Conservation (phyloP, 2,113 vertebrate species). For the Calidris pugnax region DNA sequence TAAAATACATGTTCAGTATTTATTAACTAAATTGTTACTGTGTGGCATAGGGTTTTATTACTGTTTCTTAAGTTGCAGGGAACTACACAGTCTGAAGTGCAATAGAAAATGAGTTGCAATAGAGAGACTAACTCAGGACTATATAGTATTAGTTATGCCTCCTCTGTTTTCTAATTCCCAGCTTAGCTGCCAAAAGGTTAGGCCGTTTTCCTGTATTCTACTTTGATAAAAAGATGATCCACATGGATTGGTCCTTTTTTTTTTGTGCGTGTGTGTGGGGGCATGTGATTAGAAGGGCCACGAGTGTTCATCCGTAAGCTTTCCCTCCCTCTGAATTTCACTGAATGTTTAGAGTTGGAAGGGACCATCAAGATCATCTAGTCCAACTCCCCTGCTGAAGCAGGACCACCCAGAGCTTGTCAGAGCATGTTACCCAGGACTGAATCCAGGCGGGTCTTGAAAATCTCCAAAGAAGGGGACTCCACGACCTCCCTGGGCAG, state of each 20-base stretch:
- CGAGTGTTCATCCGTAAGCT: accelerated
- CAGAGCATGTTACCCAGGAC: too few relatives aligned
- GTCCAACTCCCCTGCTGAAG: too few relatives aligned
- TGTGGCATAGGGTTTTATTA: background rate
- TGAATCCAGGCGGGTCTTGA: too few relatives aligned
- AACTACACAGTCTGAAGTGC: background rate
- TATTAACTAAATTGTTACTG: background rate
- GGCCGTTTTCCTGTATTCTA: background rate
- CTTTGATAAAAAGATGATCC: background rate
- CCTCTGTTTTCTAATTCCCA: background rate
- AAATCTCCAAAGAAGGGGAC: too few relatives aligned
- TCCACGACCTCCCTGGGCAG: too few relatives aligned
- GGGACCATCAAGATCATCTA: too few relatives aligned
- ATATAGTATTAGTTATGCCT: accelerated
- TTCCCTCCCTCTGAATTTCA: background rate
- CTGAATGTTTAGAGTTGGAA: too few relatives aligned
- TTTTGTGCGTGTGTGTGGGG: too few relatives aligned
- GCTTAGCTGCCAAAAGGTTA: background rate
- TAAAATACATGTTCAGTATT: background rate
- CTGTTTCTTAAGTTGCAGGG: background rate
- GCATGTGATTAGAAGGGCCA: background rate
- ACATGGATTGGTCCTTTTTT: background rate
- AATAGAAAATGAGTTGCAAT: background rate
- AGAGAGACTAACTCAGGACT: background rate
- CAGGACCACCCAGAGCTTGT: too few relatives aligned